phyloP scores from a whole-genome alignment of 2,888 invertebrate genomes.

The Bembecia ichneumoniformis region DNA sequence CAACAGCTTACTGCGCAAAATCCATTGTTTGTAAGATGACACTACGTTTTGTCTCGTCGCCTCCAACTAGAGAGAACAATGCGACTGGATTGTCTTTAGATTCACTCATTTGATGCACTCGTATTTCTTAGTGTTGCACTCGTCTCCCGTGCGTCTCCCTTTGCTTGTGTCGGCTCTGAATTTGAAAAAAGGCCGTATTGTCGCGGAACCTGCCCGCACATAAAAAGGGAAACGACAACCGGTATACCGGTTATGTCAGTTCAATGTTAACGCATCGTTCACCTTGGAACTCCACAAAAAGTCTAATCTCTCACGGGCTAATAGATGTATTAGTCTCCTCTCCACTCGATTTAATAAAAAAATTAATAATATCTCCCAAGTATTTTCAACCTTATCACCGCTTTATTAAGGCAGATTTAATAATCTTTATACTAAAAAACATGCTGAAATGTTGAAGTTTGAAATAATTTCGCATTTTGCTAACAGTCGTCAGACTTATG shows the following conservation, averaged over 20 bases:
- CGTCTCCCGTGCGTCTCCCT: slow-evolving; percentile 35
- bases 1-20: slow-evolving; percentile 21
- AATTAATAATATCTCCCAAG: too few species aligned
- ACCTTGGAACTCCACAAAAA: slow-evolving; percentile 27
- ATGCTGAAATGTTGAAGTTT: too few species aligned
- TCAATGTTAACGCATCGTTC: slow-evolving; percentile 30
- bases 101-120: not conserved
- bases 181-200: slow-evolving; percentile 40
- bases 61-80: not conserved
- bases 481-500: too few species aligned
- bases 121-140: slow-evolving; percentile 4
- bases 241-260: slow-evolving; percentile 40
- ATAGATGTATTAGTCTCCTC: too few species aligned
- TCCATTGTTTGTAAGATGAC: slow-evolving; percentile 55
- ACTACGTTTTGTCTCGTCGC: slow-evolving; percentile 26
- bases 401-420: too few species aligned
- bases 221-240: slow-evolving; percentile 56
- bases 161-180: slow-evolving; percentile 39
- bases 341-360: too few species aligned
- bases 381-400: too few species aligned
- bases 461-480: too few species aligned
- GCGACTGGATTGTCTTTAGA: not conserved
- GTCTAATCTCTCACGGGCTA: slow-evolving; percentile 14
- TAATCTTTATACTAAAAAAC: too few species aligned
- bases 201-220: slow-evolving; percentile 43